Conservation (phyloP, 2,888 invertebrate species). For the Xiphydria camelus region DNA sequence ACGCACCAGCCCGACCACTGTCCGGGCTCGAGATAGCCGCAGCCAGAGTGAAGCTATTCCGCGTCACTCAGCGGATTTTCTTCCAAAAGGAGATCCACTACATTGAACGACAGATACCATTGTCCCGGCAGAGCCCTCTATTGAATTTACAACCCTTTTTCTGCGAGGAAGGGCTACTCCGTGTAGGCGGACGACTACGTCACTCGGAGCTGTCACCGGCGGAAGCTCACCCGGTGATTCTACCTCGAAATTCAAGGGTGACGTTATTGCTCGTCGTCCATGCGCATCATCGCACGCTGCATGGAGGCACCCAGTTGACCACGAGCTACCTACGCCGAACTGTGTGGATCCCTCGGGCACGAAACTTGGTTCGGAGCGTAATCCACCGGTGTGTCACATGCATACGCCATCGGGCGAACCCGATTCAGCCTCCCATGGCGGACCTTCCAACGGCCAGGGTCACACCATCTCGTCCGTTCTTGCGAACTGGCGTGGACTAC, state of each 20-base stretch:
- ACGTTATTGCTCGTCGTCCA: conserved; percentile 1
- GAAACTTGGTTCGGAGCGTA: too few relatives aligned
- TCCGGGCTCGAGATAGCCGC: too few relatives aligned
- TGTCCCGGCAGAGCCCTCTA: too few relatives aligned
- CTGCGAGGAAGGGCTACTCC: too few relatives aligned
- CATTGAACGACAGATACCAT: too few relatives aligned
- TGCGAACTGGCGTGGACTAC: conserved; percentile 28
- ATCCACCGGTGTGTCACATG: conserved; percentile 3
- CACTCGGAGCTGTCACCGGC: neutral
- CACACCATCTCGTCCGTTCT: conserved; percentile 17
- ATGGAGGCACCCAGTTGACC: conserved; percentile 17
- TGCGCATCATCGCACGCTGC: conserved; percentile 13
- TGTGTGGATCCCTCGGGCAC: conserved; percentile 17
- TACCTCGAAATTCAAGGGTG: conserved; percentile 10
- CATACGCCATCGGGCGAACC: too few relatives aligned
- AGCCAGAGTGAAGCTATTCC: too few relatives aligned
- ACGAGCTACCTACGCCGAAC: conserved; percentile 12
- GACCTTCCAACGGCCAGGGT: conserved; percentile 24
- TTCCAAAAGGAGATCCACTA: too few relatives aligned
- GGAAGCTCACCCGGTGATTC: conserved; percentile 12
- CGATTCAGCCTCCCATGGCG: too few relatives aligned
- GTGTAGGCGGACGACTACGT: conserved; percentile 11
- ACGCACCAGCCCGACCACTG: too few relatives aligned
- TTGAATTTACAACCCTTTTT: too few relatives aligned
- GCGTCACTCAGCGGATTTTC: too few relatives aligned